Evolutionary conservation across 2,888 invertebrate genomes (phyloP), one percentile per base, ranked within the genome.

Genomic region (Aproaerema taeniolella): DNA sequence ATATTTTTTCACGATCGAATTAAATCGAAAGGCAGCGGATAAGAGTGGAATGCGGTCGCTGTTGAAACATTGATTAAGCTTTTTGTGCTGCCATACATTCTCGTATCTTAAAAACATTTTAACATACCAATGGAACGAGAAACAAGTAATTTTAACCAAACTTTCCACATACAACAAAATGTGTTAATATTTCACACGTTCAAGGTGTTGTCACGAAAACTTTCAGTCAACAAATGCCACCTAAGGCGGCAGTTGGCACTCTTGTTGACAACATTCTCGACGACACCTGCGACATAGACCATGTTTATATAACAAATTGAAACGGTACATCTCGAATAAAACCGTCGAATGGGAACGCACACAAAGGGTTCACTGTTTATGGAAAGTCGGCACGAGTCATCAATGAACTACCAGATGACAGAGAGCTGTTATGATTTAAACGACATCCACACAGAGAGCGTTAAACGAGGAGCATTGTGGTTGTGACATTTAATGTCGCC

Each of bases 1-100:
- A 56, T 54, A 55, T 54, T 67, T 68, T 73, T 77, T 64, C 67
- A 71, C 67, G 62, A 67, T 71, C 61, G 72, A 70, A 74, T 76
- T 72, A 76, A 73, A 74, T 64, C 62, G 68, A 72, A 71, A 71
- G 61, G 61, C 68, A 55, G 54, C 60, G 63, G 62, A 67, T 69
- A 70, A 65, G 59, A 57, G 47, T 39, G 72, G 76, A 77, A 77
- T 78, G 76, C 71, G 73, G 71, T 49, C 66, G 61, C 58, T 66
- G 66, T 72, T 67, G 67, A 72, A 72, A 72, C 67, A 67, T 68
- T 68, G 69, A 75, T 68, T 69, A 65, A 64, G 66, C 68, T 74
- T 76, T 70, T 73, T 65, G 57, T 64, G 47, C 58, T 54, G 43
- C 50, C 47, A 46, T 50, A 42, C 45, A 38, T 46, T 46, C 45